A percentile compares a stretch with the other conserved stretches of the same genome.
Evolutionary conservation across 2,113 vertebrate genomes (phyloP).

Genomic region (Apaloderma vittatum): DNA sequence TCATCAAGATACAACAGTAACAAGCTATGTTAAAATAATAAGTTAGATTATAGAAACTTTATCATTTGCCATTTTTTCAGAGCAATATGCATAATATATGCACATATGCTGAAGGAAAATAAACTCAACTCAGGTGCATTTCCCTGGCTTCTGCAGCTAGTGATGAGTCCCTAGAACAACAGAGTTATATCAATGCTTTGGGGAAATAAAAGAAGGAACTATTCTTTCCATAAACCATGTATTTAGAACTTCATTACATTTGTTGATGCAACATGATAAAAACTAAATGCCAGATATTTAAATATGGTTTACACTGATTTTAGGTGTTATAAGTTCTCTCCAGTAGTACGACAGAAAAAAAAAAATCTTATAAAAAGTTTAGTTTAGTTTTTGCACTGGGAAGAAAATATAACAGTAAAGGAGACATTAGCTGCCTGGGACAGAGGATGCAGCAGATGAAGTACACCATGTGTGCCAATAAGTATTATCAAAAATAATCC

Average conservation of each 20-base stretch:
- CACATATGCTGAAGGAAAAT: neutral
- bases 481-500: neutral
- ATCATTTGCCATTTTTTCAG: neutral
- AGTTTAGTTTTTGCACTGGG: too few relatives aligned
- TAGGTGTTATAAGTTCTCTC: neutral
- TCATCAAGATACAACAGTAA: neutral
- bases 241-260: neutral
- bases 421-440: neutral
- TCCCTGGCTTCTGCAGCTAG: neutral
- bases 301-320: neutral
- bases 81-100: neutral
- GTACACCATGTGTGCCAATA: neutral
- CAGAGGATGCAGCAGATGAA: neutral
- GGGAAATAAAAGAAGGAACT: neutral
- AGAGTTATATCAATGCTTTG: neutral
- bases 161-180: neutral
- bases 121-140: rapidly evolving
- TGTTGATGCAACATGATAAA: neutral
- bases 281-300: neutral
- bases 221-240: neutral
- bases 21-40: neutral
- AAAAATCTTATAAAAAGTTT: neutral
- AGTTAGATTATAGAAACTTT: neutral
- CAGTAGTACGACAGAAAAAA: neutral
- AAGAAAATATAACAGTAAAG: neutral